Percentiles rank a stretch among this genome's conserved stretches.
These are phyloP conservation scores for Mastomys natalensis DNA, from an alignment of 2,113 vertebrate genomes.

Conservation along the genomic window DNA sequence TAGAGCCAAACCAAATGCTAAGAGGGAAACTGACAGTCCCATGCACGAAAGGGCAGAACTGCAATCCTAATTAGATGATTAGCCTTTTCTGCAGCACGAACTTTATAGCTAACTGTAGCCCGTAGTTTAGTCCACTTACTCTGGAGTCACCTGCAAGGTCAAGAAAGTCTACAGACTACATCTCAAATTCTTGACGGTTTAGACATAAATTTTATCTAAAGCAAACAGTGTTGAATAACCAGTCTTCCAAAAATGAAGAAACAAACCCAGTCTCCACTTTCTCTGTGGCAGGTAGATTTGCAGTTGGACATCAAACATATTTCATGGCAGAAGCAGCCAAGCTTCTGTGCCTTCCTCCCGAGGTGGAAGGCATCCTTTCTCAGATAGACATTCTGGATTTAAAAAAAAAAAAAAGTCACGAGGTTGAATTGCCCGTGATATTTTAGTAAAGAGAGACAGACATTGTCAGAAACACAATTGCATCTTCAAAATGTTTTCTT, in stretches of 20 bases:
- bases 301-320: constrained; percentile 11
- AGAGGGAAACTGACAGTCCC: not conserved
- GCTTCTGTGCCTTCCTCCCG: not conserved
- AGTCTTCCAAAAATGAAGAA: constrained; percentile 16
- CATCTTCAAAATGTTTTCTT: not conserved
- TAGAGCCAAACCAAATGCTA: constrained; percentile 19
- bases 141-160: not conserved
- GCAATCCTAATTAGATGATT: not conserved
- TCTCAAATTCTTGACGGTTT: not conserved
- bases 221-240: constrained; percentile 33
- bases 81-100: not conserved
- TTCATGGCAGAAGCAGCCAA: constrained; percentile 37
- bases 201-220: constrained; percentile 28
- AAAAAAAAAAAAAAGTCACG: not conserved
- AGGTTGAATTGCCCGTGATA: constrained; percentile 1
- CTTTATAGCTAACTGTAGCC: not conserved
- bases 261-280: not conserved
- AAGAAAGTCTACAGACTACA: not conserved
- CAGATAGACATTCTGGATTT: constrained; percentile 7
- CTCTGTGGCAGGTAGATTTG: not conserved
- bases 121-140: not conserved
- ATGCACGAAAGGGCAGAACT: not conserved
- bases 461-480: constrained; percentile 53
- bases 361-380: constrained; percentile 20
- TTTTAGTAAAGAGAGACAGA: constrained; percentile 70